Conservation (phyloP, 2,113 vertebrate genomes). For the Todiramphus saurophagus region DNA sequence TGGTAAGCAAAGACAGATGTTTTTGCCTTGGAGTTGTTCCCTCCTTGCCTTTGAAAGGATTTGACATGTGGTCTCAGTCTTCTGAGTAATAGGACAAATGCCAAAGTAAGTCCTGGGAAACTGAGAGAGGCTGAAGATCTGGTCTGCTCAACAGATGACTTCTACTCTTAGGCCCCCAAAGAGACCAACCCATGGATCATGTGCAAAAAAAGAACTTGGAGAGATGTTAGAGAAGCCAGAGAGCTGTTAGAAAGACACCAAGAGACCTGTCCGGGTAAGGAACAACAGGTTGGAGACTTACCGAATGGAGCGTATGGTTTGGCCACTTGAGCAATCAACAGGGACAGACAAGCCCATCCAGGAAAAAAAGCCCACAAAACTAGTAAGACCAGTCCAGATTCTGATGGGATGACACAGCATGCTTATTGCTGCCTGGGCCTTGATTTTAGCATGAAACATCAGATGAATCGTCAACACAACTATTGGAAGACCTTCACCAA, state of each 20-base stretch:
- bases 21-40: not conserved
- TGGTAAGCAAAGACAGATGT: not conserved
- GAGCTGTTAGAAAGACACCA: not conserved
- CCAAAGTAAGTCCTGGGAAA: not conserved
- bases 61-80: accelerated
- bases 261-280: not conserved
- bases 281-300: not conserved
- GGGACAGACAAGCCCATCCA: not conserved
- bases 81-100: not conserved
- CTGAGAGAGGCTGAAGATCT: not conserved
- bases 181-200: not conserved
- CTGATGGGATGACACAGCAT: not conserved
- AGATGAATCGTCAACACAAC: not conserved
- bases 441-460: not conserved
- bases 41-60: not conserved
- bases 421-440: not conserved
- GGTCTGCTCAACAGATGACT: not conserved
- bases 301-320: not conserved
- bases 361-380: not conserved
- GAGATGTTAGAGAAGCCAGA: not conserved
- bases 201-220: not conserved
- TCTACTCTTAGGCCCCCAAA: not conserved
- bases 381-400: not conserved
- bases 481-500: not conserved
- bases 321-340: not conserved